Conservation (phyloP, 2,888 invertebrate genomes). For the Troides aeacus region DNA sequence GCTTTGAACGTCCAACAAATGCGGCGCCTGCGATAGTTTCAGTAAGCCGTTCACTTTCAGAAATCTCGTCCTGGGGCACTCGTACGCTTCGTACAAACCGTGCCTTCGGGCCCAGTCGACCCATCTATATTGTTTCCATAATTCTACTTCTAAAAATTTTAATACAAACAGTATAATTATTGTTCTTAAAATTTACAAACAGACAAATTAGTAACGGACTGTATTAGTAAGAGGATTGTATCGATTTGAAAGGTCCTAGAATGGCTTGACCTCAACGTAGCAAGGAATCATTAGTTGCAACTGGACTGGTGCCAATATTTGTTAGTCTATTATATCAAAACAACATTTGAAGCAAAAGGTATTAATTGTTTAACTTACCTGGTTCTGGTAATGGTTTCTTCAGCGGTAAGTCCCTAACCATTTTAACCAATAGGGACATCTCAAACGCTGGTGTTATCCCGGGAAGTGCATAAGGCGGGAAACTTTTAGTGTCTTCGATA, state of each 20-base stretch:
- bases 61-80: slow-evolving; percentile 61
- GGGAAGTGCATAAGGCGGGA: slow-evolving; percentile 53
- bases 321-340: too few relatives aligned
- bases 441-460: slow-evolving; percentile 65
- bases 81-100: slow-evolving; percentile 64
- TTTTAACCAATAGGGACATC: slow-evolving; percentile 53
- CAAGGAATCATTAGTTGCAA: too few relatives aligned
- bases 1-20: slow-evolving; percentile 64
- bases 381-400: slow-evolving; percentile 70
- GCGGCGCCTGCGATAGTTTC: slow-evolving; percentile 66
- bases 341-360: too few relatives aligned
- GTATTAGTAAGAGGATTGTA: too few relatives aligned
- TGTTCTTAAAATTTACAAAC: too few relatives aligned
- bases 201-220: too few relatives aligned
- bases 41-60: slow-evolving; percentile 64
- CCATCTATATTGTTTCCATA: slow-evolving; percentile 71
- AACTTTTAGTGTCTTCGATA: slow-evolving; percentile 52
- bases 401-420: slow-evolving; percentile 64
- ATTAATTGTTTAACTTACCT: slow-evolving; percentile 41
- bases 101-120: slow-evolving; percentile 67
- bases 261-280: too few relatives aligned
- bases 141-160: slow-evolving; percentile 53
- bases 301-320: too few relatives aligned
- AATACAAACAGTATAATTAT: too few relatives aligned
- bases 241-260: too few relatives aligned